phyloP scores from a whole-genome alignment of 2,888 invertebrate genomes.

The Nemotelus pantherinus region DNA sequence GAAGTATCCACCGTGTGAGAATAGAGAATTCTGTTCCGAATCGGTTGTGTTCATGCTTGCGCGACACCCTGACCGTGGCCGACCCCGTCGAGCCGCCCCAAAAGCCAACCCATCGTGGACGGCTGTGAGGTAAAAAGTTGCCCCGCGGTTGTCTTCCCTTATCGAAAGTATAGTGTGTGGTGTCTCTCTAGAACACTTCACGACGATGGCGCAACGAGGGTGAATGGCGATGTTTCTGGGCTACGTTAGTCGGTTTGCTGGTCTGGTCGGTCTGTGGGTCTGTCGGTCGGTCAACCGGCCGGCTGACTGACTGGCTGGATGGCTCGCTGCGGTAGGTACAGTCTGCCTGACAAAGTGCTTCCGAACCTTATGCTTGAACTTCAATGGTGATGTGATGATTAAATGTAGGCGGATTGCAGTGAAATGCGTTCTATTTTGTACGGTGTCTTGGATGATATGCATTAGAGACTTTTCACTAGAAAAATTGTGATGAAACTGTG shows the following conservation, averaged over 20 bases:
- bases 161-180: not conserved
- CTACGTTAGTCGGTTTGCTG: slow-evolving; percentile 9
- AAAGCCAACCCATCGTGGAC: not conserved
- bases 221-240: not conserved
- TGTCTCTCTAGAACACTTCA: slow-evolving; percentile 16
- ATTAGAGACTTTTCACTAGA: too few species aligned
- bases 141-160: not conserved
- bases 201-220: not conserved
- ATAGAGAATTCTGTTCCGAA: too few species aligned
- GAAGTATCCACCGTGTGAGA: too few species aligned
- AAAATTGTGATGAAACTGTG: too few species aligned
- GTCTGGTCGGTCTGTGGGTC: slow-evolving; percentile 4
- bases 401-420: too few species aligned
- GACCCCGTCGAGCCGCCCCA: not conserved
- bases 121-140: slow-evolving; percentile 31
- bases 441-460: too few species aligned
- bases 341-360: slow-evolving; percentile 22
- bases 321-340: not conserved
- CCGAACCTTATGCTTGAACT: slow-evolving; percentile 7
- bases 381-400: not conserved
- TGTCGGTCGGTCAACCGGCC: not conserved
- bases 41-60: too few species aligned
- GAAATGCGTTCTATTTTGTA: too few species aligned
- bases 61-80: too few species aligned
- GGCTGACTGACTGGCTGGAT: too few species aligned